Percentiles rank a stretch among this genome's conserved stretches.
Evolutionary conservation across 2,797 vertebrate genomes (phyloP).

Genomic region (Myotis myotis): DNA sequence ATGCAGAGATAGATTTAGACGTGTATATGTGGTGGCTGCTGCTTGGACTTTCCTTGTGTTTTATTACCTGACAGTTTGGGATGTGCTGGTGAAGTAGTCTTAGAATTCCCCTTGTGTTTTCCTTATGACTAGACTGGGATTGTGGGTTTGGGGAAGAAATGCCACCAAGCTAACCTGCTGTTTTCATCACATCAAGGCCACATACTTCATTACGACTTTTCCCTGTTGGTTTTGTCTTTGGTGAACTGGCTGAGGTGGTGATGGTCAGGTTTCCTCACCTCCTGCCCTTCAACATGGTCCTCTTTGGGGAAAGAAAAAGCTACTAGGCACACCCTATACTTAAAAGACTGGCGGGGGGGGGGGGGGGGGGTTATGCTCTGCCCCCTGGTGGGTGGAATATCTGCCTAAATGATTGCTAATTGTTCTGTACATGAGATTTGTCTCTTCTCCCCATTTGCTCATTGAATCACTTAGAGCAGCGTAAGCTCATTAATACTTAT

Average conservation of each 20-base stretch:
- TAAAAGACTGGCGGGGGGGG: background rate
- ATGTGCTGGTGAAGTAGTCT: background rate
- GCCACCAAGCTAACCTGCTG: background rate
- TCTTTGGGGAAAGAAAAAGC: background rate
- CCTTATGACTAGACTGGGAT: background rate
- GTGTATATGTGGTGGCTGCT: background rate
- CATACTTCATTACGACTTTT: background rate
- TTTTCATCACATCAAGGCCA: background rate
- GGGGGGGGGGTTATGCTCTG: background rate
- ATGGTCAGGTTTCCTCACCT: background rate
- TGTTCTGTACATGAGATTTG: background rate
- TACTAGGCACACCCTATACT: background rate
- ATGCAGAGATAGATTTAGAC: background rate
- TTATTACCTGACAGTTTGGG: background rate
- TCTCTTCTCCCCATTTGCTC: background rate
- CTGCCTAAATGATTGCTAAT: background rate
- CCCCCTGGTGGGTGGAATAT: too few relatives aligned
- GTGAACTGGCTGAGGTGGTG: background rate
- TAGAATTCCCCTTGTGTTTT: background rate
- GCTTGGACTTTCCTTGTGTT: background rate
- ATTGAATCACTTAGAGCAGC: background rate
- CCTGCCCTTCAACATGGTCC: background rate
- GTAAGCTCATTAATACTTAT: background rate
- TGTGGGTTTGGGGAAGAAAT: background rate
- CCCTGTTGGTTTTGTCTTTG: background rate